Evolutionary conservation across 2,888 invertebrate species (phyloP), one percentile per base, ranked within the genome.

Genomic region (Elysia crispata): DNA sequence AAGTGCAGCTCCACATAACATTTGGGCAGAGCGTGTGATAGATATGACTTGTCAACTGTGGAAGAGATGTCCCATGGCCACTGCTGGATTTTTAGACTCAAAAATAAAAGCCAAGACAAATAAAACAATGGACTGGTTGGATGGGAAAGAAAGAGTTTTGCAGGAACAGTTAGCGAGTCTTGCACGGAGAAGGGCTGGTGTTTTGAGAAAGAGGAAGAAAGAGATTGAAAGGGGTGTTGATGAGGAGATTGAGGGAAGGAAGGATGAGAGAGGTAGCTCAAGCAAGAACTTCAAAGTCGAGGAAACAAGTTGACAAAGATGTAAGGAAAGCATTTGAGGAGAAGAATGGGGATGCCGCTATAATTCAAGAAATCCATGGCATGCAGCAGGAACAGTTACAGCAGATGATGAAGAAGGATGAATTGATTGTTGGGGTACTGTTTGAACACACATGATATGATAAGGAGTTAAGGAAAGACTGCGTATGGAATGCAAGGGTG

Each of bases 21-120:
- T 66, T 15, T 66, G 66, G 66, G 66, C 66, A 66, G 66, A 66
- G 66, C 23, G 66, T 18, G 23, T 28, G 1, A 3, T 66, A 66
- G 66, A 25, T 5, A 66, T 66, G 66, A 66, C 66, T 1, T 23
- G 30, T 15, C 30, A 23, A 25, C 30, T 66, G 25, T 66, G 66
- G 66, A 23, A 28, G 5, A 1, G 30, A 23, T 23, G 25, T 15
- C 66, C 66, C 25, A 66, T 25, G 23, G 66, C 66, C 1, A 25
- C 66, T 3, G 15, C 25, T 66, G 66, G 66, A 6, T 66, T 66
- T 28, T 23, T 66, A 25, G 66, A 66, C 25, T 8, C 66, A 3
- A 28, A 66, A 25, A 28, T 66, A 1, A 66, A 60, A 23, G 60
- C 60, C 8, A 23, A 23, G n/a, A 60, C 60, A 5, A 60, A 60